Evolutionary conservation across 2,113 vertebrate species (phyloP).

Genomic region (Tenrec ecaudatus): DNA sequence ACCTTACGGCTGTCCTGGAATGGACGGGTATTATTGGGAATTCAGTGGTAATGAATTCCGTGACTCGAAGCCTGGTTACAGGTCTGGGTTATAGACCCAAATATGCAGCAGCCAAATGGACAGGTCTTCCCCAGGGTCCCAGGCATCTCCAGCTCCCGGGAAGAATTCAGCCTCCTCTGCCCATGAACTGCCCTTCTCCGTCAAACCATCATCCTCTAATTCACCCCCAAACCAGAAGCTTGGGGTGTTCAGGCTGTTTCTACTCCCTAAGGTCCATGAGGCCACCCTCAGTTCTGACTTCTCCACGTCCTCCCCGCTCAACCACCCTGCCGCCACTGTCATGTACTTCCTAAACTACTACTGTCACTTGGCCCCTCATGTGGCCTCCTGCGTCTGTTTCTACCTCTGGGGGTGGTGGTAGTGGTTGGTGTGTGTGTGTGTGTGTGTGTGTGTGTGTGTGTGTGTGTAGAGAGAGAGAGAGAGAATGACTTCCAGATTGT

Average conservation of each 20-base stretch:
- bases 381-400: too few relatives aligned
- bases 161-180: background rate
- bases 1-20: background rate
- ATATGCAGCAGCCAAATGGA: background rate
- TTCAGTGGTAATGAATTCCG: background rate
- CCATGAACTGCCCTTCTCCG: background rate
- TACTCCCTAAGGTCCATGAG: background rate
- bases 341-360: background rate
- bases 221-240: background rate
- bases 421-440: too few relatives aligned
- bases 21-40: background rate
- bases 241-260: background rate
- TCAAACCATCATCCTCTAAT: background rate
- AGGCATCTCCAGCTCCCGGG: background rate
- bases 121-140: background rate
- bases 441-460: too few relatives aligned
- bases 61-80: background rate
- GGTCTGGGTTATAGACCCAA: background rate
- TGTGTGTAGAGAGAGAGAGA: too few relatives aligned
- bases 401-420: too few relatives aligned
- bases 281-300: background rate
- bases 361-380: too few relatives aligned
- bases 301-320: background rate
- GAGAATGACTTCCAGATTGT: too few relatives aligned
- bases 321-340: background rate